These are phyloP conservation scores for Carabus problematicus DNA, from an alignment of 2,888 invertebrate species.

Conservation along the genomic window DNA sequence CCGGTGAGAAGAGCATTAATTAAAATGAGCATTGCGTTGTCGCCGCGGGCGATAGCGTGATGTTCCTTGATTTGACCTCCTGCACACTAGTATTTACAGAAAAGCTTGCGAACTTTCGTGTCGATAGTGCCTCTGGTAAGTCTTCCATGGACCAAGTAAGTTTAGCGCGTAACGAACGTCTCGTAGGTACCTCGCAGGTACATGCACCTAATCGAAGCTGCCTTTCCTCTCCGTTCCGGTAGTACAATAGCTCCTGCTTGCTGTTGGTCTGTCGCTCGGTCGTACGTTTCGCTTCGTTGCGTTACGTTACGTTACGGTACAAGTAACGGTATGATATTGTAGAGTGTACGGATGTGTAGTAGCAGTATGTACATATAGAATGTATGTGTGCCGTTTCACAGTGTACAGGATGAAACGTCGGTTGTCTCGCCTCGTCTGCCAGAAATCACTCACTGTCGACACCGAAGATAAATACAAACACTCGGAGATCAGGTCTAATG, in stretches of 20 bases:
- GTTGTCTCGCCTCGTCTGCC: slow-evolving; percentile 49
- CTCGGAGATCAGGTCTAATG: slow-evolving; percentile 53
- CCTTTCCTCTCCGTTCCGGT: not conserved
- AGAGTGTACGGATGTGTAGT: no score
- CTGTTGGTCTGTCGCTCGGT: no score
- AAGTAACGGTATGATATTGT: no score
- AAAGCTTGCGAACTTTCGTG: no score
- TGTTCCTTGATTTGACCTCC: not conserved
- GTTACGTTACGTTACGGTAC: no score
- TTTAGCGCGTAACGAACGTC: not conserved
- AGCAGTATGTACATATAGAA: no score
- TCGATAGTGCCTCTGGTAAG: no score
- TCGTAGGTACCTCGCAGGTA: slow-evolving; percentile 14
- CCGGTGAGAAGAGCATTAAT: slow-evolving; percentile 48
- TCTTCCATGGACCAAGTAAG: no score
- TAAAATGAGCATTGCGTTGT: slow-evolving; percentile 48
- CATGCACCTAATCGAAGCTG: slow-evolving; percentile 8
- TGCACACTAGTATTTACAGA: not conserved
- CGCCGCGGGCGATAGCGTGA: not conserved
- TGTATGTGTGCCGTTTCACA: not conserved
- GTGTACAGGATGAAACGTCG: slow-evolving; percentile 44
- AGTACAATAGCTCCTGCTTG: not conserved
- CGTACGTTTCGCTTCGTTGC: no score
- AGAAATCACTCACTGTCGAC: slow-evolving; percentile 50
- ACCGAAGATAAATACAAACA: slow-evolving; percentile 53